These are phyloP conservation scores for Perccottus glenii DNA, from an alignment of 2,113 vertebrate genomes.

Conservation along the genomic window DNA sequence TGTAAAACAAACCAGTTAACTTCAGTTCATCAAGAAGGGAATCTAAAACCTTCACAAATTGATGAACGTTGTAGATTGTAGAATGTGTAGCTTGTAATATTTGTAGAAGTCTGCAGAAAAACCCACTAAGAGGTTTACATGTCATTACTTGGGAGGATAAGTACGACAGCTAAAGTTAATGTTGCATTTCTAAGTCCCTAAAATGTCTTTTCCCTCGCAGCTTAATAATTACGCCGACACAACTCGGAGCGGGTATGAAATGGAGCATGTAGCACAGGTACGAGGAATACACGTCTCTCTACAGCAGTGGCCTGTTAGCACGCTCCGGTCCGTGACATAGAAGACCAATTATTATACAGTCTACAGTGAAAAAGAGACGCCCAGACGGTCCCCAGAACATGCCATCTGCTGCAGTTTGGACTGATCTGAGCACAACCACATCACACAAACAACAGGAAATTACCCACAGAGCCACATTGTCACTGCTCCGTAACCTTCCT, in stretches of 20 bases:
- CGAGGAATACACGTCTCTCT: constrained; percentile 7
- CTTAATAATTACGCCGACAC: constrained; percentile 34
- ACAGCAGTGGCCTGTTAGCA: constrained; percentile 55
- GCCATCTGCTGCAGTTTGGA: constrained; percentile 73
- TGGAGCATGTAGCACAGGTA: constrained; percentile 41
- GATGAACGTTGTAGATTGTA: background rate
- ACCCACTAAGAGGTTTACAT: background rate
- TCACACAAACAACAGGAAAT: constrained; percentile 70
- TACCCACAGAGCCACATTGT: constrained; percentile 70
- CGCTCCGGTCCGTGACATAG: constrained; percentile 53
- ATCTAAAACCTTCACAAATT: no score
- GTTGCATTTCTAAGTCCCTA: constrained; percentile 23
- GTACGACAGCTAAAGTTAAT: constrained; percentile 26
- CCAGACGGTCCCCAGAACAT: constrained; percentile 55
- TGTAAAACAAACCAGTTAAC: no score
- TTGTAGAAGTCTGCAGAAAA: background rate
- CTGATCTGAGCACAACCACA: constrained; percentile 70
- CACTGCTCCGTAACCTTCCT: constrained; percentile 65
- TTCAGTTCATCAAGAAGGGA: no score
- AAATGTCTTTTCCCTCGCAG: background rate
- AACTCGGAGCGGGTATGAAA: constrained; percentile 23
- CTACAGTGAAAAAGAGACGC: constrained; percentile 25
- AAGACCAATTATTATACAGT: constrained; percentile 62
- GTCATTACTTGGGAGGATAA: constrained; percentile 6
- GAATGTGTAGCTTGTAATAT: background rate